Evolutionary conservation across 2,113 vertebrate genomes (phyloP).

Genomic region (Anarrhichthys ocellatus): DNA sequence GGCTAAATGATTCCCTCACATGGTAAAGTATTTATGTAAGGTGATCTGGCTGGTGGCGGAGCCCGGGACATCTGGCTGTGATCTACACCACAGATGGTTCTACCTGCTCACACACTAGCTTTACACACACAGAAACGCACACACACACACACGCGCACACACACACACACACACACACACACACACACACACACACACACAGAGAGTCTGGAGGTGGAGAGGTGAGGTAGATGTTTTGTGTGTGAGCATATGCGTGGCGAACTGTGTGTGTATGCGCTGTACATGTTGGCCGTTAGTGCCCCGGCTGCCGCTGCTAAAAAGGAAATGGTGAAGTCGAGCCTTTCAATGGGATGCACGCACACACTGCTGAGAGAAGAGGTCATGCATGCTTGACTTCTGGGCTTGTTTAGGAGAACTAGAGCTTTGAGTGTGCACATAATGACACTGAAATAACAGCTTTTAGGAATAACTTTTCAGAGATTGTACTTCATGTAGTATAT

Average conservation of each 20-base stretch:
- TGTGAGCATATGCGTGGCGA: conserved; percentile 34
- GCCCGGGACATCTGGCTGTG: conserved; percentile 85
- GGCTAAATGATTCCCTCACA: conserved; percentile 93
- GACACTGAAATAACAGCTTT: conserved; percentile 7
- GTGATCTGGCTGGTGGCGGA: conserved; percentile 83
- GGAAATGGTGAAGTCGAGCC: conserved; percentile 58
- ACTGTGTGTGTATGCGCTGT: conserved; percentile 44
- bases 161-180: conserved; percentile 45
- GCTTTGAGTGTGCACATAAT: conserved; percentile 17
- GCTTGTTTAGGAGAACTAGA: conserved; percentile 37
- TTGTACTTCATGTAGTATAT: not conserved
- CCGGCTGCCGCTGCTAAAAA: conserved; percentile 54
- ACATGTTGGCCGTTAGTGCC: conserved; percentile 44
- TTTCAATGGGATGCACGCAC: conserved; percentile 48
- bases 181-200: conserved; percentile 29
- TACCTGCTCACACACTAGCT: conserved; percentile 81
- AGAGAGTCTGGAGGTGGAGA: conserved; percentile 48
- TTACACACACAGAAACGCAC: not conserved
- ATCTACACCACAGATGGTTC: conserved; percentile 85
- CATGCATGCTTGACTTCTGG: conserved; percentile 58
- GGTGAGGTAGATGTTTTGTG: conserved; percentile 51
- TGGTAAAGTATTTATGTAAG: conserved; percentile 93
- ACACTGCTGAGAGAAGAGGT: conserved; percentile 55
- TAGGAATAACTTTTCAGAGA: not conserved
- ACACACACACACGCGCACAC: conserved; percentile 5